Conservation (phyloP, 2,797 vertebrate genomes). For the Aeoliscus strigatus region DNA sequence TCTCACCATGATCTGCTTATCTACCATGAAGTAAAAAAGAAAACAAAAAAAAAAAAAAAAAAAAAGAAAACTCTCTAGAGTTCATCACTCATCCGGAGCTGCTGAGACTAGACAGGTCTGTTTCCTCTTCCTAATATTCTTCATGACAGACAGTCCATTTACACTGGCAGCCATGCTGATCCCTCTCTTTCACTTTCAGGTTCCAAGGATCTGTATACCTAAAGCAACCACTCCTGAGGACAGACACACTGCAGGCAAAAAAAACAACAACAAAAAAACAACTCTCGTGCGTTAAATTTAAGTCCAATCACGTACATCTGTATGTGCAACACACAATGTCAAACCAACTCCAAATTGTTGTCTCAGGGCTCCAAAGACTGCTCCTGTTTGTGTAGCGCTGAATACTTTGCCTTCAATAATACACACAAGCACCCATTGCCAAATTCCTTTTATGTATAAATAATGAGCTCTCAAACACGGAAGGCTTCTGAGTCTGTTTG, state of each 20-base stretch:
- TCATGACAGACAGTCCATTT: slow-evolving; percentile 75
- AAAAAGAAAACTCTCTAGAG: slow-evolving; percentile 58
- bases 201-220: slow-evolving; percentile 41
- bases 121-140: slow-evolving; percentile 73
- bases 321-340: slow-evolving; percentile 14
- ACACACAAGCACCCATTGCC: slow-evolving; percentile 36
- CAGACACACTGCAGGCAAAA: too few relatives aligned
- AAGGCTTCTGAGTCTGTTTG: slow-evolving; percentile 26
- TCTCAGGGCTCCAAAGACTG: slow-evolving; percentile 25
- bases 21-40: slow-evolving; percentile 47
- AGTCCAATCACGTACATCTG: slow-evolving; percentile 15
- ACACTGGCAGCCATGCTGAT: slow-evolving; percentile 55
- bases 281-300: too few relatives aligned
- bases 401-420: slow-evolving; percentile 38
- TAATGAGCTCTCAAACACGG: slow-evolving; percentile 36
- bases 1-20: slow-evolving; percentile 61
- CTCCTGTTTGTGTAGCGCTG: slow-evolving; percentile 22
- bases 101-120: slow-evolving; percentile 65
- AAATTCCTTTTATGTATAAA: slow-evolving; percentile 54
- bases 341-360: slow-evolving; percentile 26
- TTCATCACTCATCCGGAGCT: slow-evolving; percentile 72
- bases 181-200: slow-evolving; percentile 60
- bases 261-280: too few relatives aligned
- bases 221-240: slow-evolving; percentile 49
- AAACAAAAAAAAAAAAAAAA: slow-evolving; percentile 19